These are phyloP conservation scores for Tolmerus cingulatus DNA, from an alignment of 2,888 invertebrate species.

Conservation along the genomic window DNA sequence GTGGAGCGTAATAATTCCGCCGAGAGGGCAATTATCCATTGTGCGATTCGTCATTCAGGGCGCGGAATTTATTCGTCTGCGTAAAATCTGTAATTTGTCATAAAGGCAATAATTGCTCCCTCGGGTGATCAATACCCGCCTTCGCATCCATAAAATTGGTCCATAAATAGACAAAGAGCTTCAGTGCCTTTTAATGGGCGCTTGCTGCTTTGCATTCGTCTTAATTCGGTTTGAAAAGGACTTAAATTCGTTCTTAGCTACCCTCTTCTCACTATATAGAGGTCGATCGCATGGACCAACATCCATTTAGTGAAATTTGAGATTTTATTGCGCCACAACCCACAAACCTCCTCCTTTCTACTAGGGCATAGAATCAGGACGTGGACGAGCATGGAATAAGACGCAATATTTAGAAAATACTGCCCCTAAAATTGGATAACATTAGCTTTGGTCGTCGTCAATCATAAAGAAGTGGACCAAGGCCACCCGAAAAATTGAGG, in stretches of 20 bases:
- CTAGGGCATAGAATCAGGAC: not conserved
- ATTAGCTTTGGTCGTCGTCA: not conserved
- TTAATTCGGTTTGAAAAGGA: not conserved
- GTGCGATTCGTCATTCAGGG: conserved; percentile 5
- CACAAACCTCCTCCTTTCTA: not conserved
- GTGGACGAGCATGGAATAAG: not conserved
- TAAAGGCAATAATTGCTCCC: conserved; percentile 32
- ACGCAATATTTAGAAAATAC: not conserved
- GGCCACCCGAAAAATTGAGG: not conserved
- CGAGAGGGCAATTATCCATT: conserved; percentile 14
- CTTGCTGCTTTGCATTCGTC: not conserved
- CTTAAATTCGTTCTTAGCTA: not conserved
- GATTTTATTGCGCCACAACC: not conserved
- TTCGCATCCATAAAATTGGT: not conserved
- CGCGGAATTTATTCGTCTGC: conserved; percentile 18
- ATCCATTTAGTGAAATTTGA: conserved; percentile 16
- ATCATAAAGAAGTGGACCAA: not conserved
- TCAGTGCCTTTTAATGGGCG: not conserved
- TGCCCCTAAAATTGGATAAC: not conserved
- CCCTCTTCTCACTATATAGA: not conserved
- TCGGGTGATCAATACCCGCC: not conserved
- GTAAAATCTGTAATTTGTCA: conserved; percentile 17
- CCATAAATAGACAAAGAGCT: not conserved
- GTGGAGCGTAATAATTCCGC: not conserved
- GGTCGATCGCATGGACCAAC: not conserved